Base-by-base conservation (phyloP, 2,888 invertebrate species). In the Mesorhabditis spiculigera region DNA sequence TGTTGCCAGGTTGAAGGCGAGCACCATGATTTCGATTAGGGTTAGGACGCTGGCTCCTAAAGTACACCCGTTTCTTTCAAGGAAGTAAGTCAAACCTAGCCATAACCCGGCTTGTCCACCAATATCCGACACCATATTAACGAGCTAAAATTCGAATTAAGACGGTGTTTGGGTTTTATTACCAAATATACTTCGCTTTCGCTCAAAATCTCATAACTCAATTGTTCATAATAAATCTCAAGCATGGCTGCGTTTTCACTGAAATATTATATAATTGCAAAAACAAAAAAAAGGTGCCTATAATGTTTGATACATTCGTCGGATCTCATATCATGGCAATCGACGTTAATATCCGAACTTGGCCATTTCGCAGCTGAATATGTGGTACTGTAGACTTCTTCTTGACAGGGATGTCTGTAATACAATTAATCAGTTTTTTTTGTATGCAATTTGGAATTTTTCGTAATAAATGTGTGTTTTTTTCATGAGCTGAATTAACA, bases 141-240 rank as follows among this genome's bases (percentile, higher is more conserved):
- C 80, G 50, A 79, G 71, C 72, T 77, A 28, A 28, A 28, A 28
- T 28, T 28, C 28, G 28, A 28, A 28, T 28, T 28, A 28, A 28
- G 28, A 28, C 3, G 28, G 28, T 28, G 28, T 28, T 28, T 28
- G 3, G 28, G 28, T 28, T 28, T 28, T 28, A 1, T 28, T 28
- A 28, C 28, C 28, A 28, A 75, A 66, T 85, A 85, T 13, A 83
- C 77, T 68, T 83, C 82, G 5, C 78, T 77, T 68, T 85, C 85
- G 13, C 78, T 74, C 45, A 85, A 63, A 43, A 79, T 75, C 73
- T 85, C 85, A 68, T 81, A 85, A 70, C 79, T 82, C 84, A 85
- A 83, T 70, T 85, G 84, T 65, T 85, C 85, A 70, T 85, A 85
- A 73, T 83, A 85, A 44, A 85, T 80, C 74, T 85, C 85, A 16